Conservation (phyloP, 2,888 invertebrate species). For the Parasteatoda lunata region DNA sequence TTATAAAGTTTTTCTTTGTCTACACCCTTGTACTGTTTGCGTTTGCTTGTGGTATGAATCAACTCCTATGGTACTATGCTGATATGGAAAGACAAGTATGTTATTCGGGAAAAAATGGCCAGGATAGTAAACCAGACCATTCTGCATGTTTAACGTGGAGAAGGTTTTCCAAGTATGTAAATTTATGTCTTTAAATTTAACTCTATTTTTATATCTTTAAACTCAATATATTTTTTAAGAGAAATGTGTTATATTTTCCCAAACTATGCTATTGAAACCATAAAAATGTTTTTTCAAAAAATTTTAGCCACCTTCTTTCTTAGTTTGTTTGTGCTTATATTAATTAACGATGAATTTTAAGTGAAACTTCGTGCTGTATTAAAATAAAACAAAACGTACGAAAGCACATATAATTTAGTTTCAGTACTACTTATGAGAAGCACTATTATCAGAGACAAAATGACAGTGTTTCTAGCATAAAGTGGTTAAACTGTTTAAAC, state of each 20-base stretch:
- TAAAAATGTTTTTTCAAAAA: neutral
- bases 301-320: neutral
- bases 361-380: too few relatives aligned
- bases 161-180: conserved; percentile 76
- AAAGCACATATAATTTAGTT: too few relatives aligned
- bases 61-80: conserved; percentile 92
- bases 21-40: conserved; percentile 78
- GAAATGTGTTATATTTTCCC: neutral
- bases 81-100: conserved; percentile 74
- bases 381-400: too few relatives aligned
- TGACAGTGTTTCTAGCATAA: too few relatives aligned
- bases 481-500: too few relatives aligned
- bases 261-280: neutral
- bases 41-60: conserved; percentile 83
- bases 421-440: too few relatives aligned
- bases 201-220: neutral
- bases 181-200: neutral
- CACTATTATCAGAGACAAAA: too few relatives aligned
- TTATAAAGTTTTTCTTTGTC: conserved; percentile 79
- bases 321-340: neutral
- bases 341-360: too few relatives aligned
- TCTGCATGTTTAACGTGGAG: conserved; percentile 75
- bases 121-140: conserved; percentile 60
- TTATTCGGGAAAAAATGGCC: conserved; percentile 59
- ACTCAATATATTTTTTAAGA: neutral